Conservation (phyloP, 2,797 vertebrate genomes). For the Stomatorhinus walkeri region DNA sequence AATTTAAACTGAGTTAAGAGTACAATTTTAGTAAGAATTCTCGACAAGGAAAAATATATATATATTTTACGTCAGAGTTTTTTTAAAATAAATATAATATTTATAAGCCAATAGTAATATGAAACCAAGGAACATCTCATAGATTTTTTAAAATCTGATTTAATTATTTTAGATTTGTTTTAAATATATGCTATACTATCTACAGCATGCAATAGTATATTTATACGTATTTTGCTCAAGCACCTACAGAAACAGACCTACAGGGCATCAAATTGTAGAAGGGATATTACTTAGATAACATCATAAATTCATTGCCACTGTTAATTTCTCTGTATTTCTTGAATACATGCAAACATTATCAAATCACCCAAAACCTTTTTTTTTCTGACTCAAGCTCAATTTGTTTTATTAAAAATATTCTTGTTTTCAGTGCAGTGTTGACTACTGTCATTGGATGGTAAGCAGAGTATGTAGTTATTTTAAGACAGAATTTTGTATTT, state of each 20-base stretch:
- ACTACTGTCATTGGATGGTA: not conserved
- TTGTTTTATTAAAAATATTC: not conserved
- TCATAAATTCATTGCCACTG: not conserved
- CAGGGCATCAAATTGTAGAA: not conserved
- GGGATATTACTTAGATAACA: not conserved
- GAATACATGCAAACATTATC: not conserved
- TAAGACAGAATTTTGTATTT: not conserved
- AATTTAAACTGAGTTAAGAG: not conserved
- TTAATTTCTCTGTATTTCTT: not conserved
- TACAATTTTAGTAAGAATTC: not conserved
- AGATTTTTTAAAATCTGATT: not conserved
- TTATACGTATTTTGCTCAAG: not conserved
- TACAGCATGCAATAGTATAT: constrained; percentile 10
- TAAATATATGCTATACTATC: not conserved
- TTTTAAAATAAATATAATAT: constrained; percentile 3
- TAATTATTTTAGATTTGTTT: constrained; percentile 13
- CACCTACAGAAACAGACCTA: not conserved
- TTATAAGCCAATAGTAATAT: constrained; percentile 4
- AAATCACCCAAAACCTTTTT: not conserved
- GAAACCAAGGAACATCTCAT: not conserved
- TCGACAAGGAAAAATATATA: not conserved
- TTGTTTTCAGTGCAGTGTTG: not conserved
- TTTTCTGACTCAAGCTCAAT: not conserved
- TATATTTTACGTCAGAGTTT: constrained; percentile 20
- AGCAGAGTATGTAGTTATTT: not conserved